Percentiles rank a stretch among this genome's conserved stretches.
phyloP scores from a whole-genome alignment of 2,888 invertebrate genomes.

The Oscheius sp. region DNA sequence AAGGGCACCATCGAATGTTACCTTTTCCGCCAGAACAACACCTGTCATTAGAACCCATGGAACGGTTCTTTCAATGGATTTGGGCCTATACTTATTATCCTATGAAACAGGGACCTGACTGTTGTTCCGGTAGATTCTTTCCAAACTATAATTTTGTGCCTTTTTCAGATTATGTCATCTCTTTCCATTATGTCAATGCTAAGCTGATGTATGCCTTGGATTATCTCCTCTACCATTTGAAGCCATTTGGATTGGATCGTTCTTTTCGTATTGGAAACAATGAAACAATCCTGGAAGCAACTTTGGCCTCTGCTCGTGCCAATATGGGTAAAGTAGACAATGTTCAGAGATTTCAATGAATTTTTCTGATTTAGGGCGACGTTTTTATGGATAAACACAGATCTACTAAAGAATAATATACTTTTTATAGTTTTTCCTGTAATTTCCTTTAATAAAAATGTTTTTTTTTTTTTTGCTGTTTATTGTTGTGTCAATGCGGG shows the following conservation, averaged over 20 bases:
- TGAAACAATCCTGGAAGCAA: constrained; percentile 49
- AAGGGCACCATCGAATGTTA: constrained; percentile 89
- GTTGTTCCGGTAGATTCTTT: constrained; percentile 52
- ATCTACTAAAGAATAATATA: too few relatives aligned
- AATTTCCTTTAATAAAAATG: too few relatives aligned
- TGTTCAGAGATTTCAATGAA: background rate
- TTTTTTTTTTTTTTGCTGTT: too few relatives aligned
- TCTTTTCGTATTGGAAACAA: constrained; percentile 48
- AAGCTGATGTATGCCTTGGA: constrained; percentile 93
- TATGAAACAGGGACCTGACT: constrained; percentile 79
- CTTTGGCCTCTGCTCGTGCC: constrained; percentile 46
- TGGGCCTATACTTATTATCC: constrained; percentile 93
- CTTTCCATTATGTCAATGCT: constrained; percentile 88
- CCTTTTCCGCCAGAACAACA: constrained; percentile 93
- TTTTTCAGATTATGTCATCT: constrained; percentile 87
- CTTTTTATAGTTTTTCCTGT: too few relatives aligned
- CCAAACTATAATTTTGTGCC: background rate
- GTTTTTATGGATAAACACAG: constrained; percentile 19
- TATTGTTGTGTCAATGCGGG: too few relatives aligned
- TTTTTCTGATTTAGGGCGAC: constrained; percentile 5
- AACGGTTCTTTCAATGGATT: constrained; percentile 85
- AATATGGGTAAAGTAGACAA: constrained; percentile 30
- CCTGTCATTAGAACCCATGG: constrained; percentile 86
- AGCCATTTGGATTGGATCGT: constrained; percentile 78
- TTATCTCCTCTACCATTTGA: constrained; percentile 91